These are phyloP conservation scores for Spinibarbus caldwelli DNA, from an alignment of 2,797 vertebrate genomes.

Conservation along the genomic window DNA sequence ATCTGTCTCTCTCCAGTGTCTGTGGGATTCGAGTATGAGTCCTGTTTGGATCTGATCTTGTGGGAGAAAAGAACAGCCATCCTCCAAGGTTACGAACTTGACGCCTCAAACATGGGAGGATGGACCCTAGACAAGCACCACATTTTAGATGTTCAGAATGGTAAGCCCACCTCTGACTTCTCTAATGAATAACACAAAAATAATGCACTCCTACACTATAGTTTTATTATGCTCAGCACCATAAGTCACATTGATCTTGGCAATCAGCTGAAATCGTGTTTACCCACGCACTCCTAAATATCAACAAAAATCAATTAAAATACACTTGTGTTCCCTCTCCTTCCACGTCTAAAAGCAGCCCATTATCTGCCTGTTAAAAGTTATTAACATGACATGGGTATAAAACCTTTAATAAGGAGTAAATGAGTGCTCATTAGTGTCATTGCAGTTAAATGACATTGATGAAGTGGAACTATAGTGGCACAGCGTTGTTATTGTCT, in stretches of 20 bases:
- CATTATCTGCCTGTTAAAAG: slow-evolving; percentile 16
- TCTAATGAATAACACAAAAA: background rate
- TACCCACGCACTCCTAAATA: slow-evolving; percentile 22
- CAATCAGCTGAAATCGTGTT: slow-evolving; percentile 12
- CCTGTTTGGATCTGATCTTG: slow-evolving; percentile 93
- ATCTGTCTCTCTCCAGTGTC: slow-evolving; percentile 81
- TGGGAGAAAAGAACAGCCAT: slow-evolving; percentile 96
- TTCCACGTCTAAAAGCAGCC: background rate
- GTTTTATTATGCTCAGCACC: slow-evolving; percentile 8
- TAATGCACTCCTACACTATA: slow-evolving; percentile 7
- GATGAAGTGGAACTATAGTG: slow-evolving; percentile 18
- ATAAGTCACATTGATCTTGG: slow-evolving; percentile 16
- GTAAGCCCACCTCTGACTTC: slow-evolving; percentile 69
- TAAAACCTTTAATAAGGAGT: slow-evolving; percentile 25
- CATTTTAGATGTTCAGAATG: slow-evolving; percentile 93
- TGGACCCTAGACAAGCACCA: slow-evolving; percentile 96
- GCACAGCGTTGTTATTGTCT: slow-evolving; percentile 20
- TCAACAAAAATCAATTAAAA: slow-evolving; percentile 34
- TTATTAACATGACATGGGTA: slow-evolving; percentile 18
- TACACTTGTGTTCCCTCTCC: background rate
- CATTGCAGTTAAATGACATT: slow-evolving; percentile 34
- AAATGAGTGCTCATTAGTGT: slow-evolving; percentile 38
- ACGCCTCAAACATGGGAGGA: slow-evolving; percentile 96
- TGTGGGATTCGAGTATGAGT: slow-evolving; percentile 97
- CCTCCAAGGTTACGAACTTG: slow-evolving; percentile 93